phyloP scores from a whole-genome alignment of 2,888 invertebrate species.

The Phytoseiulus persimilis region DNA sequence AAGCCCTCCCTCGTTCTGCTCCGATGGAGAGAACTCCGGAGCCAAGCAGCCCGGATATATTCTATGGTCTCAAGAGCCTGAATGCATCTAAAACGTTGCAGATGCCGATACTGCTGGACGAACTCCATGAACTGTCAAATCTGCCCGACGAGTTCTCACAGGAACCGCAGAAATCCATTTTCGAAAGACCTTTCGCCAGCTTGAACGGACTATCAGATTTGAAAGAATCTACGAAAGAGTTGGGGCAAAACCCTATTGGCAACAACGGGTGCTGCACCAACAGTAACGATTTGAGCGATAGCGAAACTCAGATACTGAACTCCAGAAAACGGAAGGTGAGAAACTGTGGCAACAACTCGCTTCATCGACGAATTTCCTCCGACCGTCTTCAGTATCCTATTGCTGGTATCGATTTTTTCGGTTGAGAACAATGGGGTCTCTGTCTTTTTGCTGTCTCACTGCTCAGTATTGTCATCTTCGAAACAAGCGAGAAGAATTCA shows the following conservation, averaged over 20 bases:
- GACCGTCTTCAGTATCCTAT: too few species aligned
- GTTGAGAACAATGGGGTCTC: too few species aligned
- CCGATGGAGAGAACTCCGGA: too few species aligned
- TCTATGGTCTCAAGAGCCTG: not conserved
- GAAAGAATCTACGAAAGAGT: not conserved
- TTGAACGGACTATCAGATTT: slow-evolving; percentile 40
- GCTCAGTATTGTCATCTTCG: too few species aligned
- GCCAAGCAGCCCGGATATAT: too few species aligned
- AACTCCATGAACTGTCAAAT: slow-evolving; percentile 66
- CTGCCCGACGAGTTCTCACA: slow-evolving; percentile 52
- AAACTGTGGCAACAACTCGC: too few species aligned
- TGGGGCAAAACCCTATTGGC: not conserved
- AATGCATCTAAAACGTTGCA: slow-evolving; percentile 41
- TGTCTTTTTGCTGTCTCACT: too few species aligned
- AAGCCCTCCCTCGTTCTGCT: too few species aligned
- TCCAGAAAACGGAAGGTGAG: not conserved
- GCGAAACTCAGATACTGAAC: not conserved
- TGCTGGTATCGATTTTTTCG: too few species aligned
- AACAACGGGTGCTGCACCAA: not conserved
- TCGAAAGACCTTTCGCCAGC: slow-evolving; percentile 46
- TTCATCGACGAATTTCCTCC: too few species aligned
- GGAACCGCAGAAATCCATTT: slow-evolving; percentile 40
- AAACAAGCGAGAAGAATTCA: too few species aligned
- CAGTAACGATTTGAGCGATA: not conserved
- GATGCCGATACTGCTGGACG: slow-evolving; percentile 73